These are phyloP conservation scores for Xenus cinereus DNA, from an alignment of 2,113 vertebrate species.

Conservation along the genomic window DNA sequence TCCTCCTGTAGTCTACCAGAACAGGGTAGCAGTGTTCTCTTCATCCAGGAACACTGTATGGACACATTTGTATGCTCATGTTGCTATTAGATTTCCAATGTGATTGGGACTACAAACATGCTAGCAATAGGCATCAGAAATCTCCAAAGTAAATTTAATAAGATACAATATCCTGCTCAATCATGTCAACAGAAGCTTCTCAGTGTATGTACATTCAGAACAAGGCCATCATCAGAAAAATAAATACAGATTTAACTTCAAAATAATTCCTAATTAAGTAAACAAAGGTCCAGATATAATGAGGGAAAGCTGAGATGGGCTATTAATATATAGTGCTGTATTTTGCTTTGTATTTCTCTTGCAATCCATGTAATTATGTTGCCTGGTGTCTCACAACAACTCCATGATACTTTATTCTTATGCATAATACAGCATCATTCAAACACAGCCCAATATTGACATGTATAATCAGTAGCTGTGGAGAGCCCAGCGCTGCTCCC, in stretches of 20 bases:
- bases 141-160: slow-evolving; percentile 1
- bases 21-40: not conserved
- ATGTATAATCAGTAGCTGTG: not conserved
- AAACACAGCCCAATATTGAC: slow-evolving; percentile 41
- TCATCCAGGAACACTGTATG: not conserved
- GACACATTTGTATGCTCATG: not conserved
- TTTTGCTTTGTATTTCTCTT: slow-evolving; percentile 34
- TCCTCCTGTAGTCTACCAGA: not conserved
- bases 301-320: not conserved
- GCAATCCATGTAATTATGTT: slow-evolving; percentile 41
- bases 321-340: not conserved
- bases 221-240: not conserved
- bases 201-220: not conserved
- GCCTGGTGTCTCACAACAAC: slow-evolving; percentile 26
- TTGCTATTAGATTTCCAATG: not conserved
- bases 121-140: not conserved
- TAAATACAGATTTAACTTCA: not conserved
- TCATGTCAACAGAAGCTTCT: not conserved
- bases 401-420: slow-evolving; percentile 23
- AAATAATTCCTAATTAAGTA: slow-evolving; percentile 21
- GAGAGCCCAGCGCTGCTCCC: not conserved
- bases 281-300: not conserved
- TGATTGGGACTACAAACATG: not conserved
- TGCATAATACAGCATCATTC: slow-evolving; percentile 19
- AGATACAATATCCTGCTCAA: not conserved